Evolutionary conservation across 2,888 invertebrate genomes (phyloP), one percentile per base, ranked within the genome.

Genomic region (Xestia sexstrigata): DNA sequence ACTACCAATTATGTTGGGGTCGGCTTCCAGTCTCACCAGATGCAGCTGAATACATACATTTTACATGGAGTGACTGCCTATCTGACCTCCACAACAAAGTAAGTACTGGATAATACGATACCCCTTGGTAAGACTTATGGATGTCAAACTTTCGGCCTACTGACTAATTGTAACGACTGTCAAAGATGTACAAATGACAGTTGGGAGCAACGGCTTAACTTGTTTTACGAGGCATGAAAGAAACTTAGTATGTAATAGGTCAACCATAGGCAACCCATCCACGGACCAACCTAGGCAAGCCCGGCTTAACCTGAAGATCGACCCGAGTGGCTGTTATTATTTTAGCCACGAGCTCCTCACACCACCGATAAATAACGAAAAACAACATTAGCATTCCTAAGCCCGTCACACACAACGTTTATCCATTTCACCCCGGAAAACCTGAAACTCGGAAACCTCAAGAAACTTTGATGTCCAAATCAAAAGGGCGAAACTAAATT

Each of bases 401-500:
- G 26, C 55, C 65, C 23, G 63, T 74, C 63, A 70, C 80, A 66
- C 70, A 69, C 63, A 80, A 74, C 71, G 69, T 71, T 60, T 66
- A 83, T 74, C 77, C 63, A 73, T 81, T 67, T 35, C 20, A 74
- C 67, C 39, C 60, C 78, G 76, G 76, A 70, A 79, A 73, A 81
- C 81, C 87, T 80, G 84, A 86, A 86, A 87, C 82, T 73, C 70
- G 71, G 52, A 67, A 71, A 67, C 55, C 65, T 20, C 69, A 60
- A 71, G 74, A 71, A 82, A 79, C 83, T 87, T 88, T 86, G 84
- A 87, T 85, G 78, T 81, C 63, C 60, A 84, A 84, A 89, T 87
- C 81, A 87, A 86, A 85, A 79, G 80, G 77, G 67, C 60, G 75
- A 83, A 87, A 83, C 86, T 86, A 85, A 89, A 88, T 85, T 89